Conservation (phyloP, 2,113 vertebrate genomes). For the Perca fluviatilis region DNA sequence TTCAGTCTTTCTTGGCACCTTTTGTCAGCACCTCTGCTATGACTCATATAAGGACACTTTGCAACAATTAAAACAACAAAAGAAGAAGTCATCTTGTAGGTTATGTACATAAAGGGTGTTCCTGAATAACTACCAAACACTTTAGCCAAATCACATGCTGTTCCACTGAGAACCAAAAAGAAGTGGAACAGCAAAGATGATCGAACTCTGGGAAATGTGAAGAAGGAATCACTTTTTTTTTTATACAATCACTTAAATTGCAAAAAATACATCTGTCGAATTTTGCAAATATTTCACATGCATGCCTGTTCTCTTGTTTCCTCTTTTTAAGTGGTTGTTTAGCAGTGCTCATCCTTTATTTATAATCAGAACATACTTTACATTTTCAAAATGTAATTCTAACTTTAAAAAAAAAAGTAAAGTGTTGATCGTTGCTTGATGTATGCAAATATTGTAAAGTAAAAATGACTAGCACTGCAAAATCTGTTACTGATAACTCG, state of each 20-base stretch:
- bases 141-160: not conserved
- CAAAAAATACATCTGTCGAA: not conserved
- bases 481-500: not conserved
- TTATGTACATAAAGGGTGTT: not conserved
- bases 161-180: not conserved
- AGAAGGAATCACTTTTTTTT: not conserved
- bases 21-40: conserved; percentile 27
- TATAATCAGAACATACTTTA: not conserved
- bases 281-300: not conserved
- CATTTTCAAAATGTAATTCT: not conserved
- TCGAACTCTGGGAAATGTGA: not conserved
- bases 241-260: not conserved
- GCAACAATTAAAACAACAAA: conserved; percentile 4
- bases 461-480: not conserved
- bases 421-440: no score
- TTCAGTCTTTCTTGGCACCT: conserved; percentile 17
- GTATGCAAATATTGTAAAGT: not conserved
- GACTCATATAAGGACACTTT: conserved; percentile 48
- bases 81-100: not conserved
- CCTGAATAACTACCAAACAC: not conserved
- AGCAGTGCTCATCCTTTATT: no score
- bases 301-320: not conserved
- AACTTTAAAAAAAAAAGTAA: not conserved
- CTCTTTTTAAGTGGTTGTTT: not conserved
- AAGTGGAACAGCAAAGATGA: not conserved